A percentile compares a stretch with the other conserved stretches of the same genome.
phyloP scores from a whole-genome alignment of 1,140 invertebrate species.

The Pseudoatta argentina region DNA sequence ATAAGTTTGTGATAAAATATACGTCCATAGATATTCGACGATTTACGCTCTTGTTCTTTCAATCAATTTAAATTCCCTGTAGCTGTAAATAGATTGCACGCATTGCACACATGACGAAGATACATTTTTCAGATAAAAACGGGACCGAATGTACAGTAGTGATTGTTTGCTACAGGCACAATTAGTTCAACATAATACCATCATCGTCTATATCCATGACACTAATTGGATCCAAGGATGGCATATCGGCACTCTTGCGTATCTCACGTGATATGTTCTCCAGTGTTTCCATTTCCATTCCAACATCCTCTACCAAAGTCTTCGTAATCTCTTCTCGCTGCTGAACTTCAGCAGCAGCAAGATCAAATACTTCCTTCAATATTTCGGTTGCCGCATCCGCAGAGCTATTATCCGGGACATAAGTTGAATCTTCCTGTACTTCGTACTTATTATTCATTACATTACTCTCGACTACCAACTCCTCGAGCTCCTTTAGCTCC shows the following conservation, averaged over 20 bases:
- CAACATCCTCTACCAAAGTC: constrained; percentile 10
- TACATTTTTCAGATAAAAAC: neutral
- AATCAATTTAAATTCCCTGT: neutral
- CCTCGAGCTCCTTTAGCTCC: neutral
- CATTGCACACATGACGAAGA: constrained; percentile 6
- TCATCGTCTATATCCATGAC: constrained; percentile 21
- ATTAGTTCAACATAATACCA: constrained; percentile 30
- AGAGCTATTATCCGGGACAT: constrained; percentile 26
- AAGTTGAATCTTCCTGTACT: neutral
- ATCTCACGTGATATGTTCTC: constrained; percentile 76
- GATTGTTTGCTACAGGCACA: neutral
- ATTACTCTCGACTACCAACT: neutral
- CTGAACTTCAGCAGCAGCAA: constrained; percentile 62
- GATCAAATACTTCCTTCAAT: constrained; percentile 70
- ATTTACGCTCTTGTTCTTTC: neutral
- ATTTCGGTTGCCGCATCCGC: constrained; percentile 62
- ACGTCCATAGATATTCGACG: neutral
- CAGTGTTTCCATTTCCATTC: constrained; percentile 62
- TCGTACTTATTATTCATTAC: neutral
- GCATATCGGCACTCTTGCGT: constrained; percentile 75
- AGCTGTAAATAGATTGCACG: neutral
- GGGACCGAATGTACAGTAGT: constrained; percentile 5
- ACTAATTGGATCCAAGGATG: constrained; percentile 71
- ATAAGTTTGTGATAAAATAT: neutral
- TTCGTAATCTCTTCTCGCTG: constrained; percentile 48